Percentiles rank a stretch among this genome's conserved stretches.
These are phyloP conservation scores for Austrolebias charrua DNA, from an alignment of 2,797 vertebrate species.

Conservation along the genomic window DNA sequence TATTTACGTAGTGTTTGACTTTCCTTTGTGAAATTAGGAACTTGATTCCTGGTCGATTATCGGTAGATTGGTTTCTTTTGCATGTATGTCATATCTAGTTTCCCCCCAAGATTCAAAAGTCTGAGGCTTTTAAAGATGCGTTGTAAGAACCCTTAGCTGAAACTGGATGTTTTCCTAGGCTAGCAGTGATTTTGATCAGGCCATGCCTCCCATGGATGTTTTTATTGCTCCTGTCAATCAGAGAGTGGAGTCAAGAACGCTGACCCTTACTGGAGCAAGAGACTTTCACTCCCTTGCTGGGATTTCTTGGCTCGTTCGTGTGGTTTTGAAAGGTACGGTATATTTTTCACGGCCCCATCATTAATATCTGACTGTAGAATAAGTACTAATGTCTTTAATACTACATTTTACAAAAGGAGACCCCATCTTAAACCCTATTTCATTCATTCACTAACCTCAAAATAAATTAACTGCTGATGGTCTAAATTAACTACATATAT, in stretches of 20 bases:
- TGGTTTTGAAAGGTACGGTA: constrained; percentile 7
- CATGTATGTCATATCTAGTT: background rate
- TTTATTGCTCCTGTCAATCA: constrained; percentile 12
- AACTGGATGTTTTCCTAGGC: constrained; percentile 6
- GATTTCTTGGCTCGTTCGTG: constrained; percentile 11
- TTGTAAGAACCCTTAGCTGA: background rate
- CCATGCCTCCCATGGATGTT: background rate
- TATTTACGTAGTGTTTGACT: background rate
- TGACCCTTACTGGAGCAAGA: constrained; percentile 17
- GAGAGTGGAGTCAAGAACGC: constrained; percentile 17
- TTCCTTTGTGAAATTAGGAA: background rate
- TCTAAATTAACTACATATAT: background rate
- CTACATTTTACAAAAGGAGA: background rate
- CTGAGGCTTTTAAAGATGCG: background rate
- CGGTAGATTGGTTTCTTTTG: background rate
- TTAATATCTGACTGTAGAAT: constrained; percentile 3
- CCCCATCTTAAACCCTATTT: no score
- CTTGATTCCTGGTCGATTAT: background rate
- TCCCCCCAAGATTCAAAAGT: background rate
- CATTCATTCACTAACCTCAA: no score
- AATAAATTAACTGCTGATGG: background rate
- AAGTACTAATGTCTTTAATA: background rate
- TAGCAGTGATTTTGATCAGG: constrained; percentile 2
- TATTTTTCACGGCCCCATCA: constrained; percentile 10
- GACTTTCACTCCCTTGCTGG: constrained; percentile 6